Conservation (phyloP, 2,888 invertebrate genomes). For the Xestobium rufovillosum region DNA sequence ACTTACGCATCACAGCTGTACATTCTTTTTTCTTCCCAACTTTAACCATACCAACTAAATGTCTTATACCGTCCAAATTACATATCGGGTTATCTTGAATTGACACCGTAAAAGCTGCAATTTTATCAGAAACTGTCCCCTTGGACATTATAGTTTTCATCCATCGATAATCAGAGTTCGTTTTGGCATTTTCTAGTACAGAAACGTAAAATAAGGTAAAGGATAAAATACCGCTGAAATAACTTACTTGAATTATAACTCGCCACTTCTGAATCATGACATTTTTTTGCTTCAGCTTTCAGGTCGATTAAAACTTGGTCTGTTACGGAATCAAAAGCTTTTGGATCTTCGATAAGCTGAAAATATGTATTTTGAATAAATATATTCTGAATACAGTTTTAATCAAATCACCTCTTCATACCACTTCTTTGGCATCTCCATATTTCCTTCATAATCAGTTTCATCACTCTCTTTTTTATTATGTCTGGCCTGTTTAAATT, state of each 20-base stretch:
- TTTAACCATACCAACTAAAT: constrained; percentile 68
- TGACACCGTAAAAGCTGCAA: constrained; percentile 74
- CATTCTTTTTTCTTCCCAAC: constrained; percentile 71
- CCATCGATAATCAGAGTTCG: constrained; percentile 65
- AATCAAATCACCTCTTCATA: constrained; percentile 50
- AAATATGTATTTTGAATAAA: constrained; percentile 14
- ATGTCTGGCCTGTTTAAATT: not conserved
- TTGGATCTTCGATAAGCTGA: constrained; percentile 49
- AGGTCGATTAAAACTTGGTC: constrained; percentile 52
- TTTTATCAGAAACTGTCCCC: constrained; percentile 78
- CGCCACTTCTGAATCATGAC: constrained; percentile 56
- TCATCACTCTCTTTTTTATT: constrained; percentile 23
- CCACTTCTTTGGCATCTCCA: constrained; percentile 62
- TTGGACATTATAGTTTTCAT: constrained; percentile 67
- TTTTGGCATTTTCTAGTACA: constrained; percentile 47
- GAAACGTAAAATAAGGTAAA: constrained; percentile 3
- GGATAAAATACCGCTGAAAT: constrained; percentile 5
- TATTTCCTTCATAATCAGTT: constrained; percentile 45
- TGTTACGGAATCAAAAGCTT: constrained; percentile 41
- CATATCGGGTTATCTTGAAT: constrained; percentile 80
- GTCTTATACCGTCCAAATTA: constrained; percentile 61
- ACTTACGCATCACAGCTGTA: constrained; percentile 55
- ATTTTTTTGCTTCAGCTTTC: constrained; percentile 58
- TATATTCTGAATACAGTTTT: not conserved
- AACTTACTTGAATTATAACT: constrained; percentile 55